phyloP scores from a whole-genome alignment of 2,797 vertebrate genomes.

The Ctenochaetus hawaiiensis region DNA sequence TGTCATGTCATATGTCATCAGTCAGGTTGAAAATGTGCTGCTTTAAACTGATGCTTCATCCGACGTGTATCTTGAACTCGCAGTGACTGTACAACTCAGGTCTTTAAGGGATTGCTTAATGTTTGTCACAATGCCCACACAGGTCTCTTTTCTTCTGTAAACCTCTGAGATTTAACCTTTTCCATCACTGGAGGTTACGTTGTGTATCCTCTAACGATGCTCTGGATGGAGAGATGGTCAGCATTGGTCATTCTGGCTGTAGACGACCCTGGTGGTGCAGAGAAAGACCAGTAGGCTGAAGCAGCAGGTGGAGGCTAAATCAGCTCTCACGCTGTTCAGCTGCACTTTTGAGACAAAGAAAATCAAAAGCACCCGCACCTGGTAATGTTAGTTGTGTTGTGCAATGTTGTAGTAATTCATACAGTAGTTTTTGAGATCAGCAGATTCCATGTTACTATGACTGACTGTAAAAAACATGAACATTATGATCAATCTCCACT shows the following conservation, averaged over 20 bases:
- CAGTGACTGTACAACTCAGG: background rate
- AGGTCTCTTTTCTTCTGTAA: background rate
- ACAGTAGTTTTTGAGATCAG: too few species aligned
- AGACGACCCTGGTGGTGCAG: conserved; percentile 87
- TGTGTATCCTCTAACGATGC: background rate
- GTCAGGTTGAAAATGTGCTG: background rate
- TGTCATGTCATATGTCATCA: background rate
- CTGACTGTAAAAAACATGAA: too few species aligned
- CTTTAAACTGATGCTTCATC: background rate
- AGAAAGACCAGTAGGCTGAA: conserved; percentile 88
- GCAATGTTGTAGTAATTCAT: too few species aligned
- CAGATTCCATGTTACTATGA: too few species aligned
- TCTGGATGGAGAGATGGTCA: conserved; percentile 1
- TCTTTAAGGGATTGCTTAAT: background rate
- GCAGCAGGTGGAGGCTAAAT: conserved; percentile 85
- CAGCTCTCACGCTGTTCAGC: conserved; percentile 87
- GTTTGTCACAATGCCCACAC: too few species aligned
- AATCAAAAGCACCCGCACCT: conserved; percentile 51
- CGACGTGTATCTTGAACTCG: background rate
- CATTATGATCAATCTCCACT: too few species aligned
- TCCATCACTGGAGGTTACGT: background rate
- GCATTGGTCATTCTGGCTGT: conserved; percentile 84
- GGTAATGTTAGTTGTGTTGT: too few species aligned
- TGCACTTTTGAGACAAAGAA: conserved; percentile 84
- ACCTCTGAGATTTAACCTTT: background rate